Conservation (phyloP, 2,888 invertebrate genomes). For the Sycophila texana region DNA sequence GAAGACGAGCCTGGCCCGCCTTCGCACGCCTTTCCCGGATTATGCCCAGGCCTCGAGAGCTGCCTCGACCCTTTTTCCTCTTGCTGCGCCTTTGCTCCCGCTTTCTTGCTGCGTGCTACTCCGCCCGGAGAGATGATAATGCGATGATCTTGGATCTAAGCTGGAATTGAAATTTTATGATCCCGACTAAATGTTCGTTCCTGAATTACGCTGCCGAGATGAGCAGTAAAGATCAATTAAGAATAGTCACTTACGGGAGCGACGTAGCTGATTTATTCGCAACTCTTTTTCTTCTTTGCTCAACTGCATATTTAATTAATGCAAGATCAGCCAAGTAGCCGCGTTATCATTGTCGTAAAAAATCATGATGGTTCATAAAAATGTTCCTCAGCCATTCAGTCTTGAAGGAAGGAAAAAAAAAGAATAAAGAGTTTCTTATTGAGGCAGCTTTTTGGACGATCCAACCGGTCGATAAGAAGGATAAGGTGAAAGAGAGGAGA, state of each 20-base stretch:
- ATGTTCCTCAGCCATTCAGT: slow-evolving; percentile 11
- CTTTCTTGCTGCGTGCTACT: background rate
- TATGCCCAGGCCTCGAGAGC: background rate
- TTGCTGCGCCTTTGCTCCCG: background rate
- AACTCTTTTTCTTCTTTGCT: background rate
- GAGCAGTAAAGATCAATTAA: background rate
- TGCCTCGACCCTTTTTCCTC: background rate
- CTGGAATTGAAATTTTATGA: slow-evolving; percentile 1
- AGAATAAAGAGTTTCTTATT: slow-evolving; percentile 28
- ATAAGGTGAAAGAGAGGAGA: slow-evolving; percentile 49
- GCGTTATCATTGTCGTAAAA: background rate
- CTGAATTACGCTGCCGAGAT: background rate
- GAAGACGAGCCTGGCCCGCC: slow-evolving; percentile 7
- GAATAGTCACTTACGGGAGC: too few species aligned
- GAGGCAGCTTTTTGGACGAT: slow-evolving; percentile 54
- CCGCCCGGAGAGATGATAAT: background rate
- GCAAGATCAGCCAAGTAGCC: too few species aligned
- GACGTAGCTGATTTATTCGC: too few species aligned
- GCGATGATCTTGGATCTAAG: background rate
- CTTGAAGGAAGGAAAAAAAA: slow-evolving; percentile 19
- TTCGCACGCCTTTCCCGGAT: slow-evolving; percentile 32
- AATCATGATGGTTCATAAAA: slow-evolving; percentile 36
- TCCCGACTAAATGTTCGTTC: background rate
- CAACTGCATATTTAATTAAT: too few species aligned
- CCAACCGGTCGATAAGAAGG: slow-evolving; percentile 58